Evolutionary conservation across 64 coral and sea anemone genomes (phyloP).

Genomic region (Catalaphyllia jardinei): DNA sequence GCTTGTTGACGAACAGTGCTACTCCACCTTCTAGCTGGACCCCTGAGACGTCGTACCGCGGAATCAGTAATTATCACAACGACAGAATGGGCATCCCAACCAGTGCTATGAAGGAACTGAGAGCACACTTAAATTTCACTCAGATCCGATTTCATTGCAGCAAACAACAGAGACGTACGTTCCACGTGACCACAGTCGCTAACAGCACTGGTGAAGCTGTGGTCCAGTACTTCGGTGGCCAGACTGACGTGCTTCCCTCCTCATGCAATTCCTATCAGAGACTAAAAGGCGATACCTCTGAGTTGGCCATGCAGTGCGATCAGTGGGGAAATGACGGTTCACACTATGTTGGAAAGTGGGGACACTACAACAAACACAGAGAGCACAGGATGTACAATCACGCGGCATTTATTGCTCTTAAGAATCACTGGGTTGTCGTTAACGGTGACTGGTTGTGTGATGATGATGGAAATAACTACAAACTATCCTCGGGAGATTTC

Average conservation of each 20-base stretch:
- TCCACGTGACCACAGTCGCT: conserved; percentile 18
- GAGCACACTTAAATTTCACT: conserved; percentile 1
- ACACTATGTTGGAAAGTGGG: conserved; percentile 36
- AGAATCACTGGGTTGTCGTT: neutral
- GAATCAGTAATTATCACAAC: conserved; percentile 35
- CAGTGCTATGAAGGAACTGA: neutral
- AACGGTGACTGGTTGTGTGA: neutral
- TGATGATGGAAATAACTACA: neutral
- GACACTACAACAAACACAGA: neutral
- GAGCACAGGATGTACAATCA: conserved; percentile 3
- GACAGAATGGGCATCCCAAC: conserved; percentile 6
- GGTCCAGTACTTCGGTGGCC: conserved; percentile 16
- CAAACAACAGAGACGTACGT: conserved; percentile 14
- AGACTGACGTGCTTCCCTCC: neutral
- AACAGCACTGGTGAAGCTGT: conserved; percentile 28
- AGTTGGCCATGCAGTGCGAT: neutral
- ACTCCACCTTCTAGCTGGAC: neutral
- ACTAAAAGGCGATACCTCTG: conserved; percentile 8
- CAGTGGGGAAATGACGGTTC: conserved; percentile 2
- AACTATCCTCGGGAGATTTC: conserved; percentile 6
- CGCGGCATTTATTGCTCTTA: neutral
- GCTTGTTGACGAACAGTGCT: neutral
- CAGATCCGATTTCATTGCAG: conserved; percentile 55
- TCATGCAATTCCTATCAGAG: conserved; percentile 26
- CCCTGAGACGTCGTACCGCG: neutral